Base-by-base conservation (phyloP, 2,797 vertebrate genomes). In the Muscicapa comitata region DNA sequence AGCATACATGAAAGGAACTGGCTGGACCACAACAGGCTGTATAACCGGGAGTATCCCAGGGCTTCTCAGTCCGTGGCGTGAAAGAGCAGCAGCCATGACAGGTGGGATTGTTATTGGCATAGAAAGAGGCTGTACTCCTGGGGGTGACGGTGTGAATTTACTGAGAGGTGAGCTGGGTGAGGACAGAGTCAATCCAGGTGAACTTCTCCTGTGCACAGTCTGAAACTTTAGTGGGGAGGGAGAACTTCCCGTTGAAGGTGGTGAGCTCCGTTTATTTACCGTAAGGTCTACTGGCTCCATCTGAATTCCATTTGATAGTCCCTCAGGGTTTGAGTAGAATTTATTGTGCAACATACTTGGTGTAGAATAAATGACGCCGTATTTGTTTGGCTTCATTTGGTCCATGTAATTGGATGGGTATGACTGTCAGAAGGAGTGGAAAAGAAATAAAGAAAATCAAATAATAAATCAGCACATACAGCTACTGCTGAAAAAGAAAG, bases 251-350 rank as follows among this genome's bases (percentile, higher is more conserved):
- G 98, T 95, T 0, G 98, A 98, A 55, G 98, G 97, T 48, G 99
- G 98, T 0, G 99, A 99, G 66, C 98, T 97, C 38, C 98, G 98
- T 96, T 99, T 99, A 97, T 98, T 99, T 95, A 99, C 96, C 0
- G 99, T 99, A 76, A 99, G 98, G 96, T 99, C 99, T 68, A 99
- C 99, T 0, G 99, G 99, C 95, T 99, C 99, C 96, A 99, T 90
- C 98, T 99, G 99, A 88, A 98, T 97, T 83, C 98, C 98, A 10
- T 97, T 97, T 8, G 97, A 96, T 57, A 98, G 97, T 96, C 96
- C 98, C 65, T 98, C 97, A 1, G 96, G 92, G 59, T 78, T 94
- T 43, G 97, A 98, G 68, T 98, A 98, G 93, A 98, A 98, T 95
- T 98, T 98, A 33, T 94, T 98, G 26, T 97, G 91, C 82, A 98